Percentiles rank a stretch among this genome's conserved stretches.
phyloP scores from a whole-genome alignment of 2,113 vertebrate genomes.

The Anseranas semipalmata region DNA sequence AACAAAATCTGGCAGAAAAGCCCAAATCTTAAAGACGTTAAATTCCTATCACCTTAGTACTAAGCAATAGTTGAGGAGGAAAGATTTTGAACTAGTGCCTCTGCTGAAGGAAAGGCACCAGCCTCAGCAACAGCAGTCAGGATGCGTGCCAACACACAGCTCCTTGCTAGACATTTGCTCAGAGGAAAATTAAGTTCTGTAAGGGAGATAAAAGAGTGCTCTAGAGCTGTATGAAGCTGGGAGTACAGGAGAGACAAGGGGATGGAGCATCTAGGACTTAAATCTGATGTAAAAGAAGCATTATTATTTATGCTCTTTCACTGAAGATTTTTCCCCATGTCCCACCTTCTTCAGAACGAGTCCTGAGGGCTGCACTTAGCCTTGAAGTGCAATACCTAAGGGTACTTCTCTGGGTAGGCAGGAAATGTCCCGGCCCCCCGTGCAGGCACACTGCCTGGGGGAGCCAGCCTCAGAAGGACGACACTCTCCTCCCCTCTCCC shows the following conservation, averaged over 20 bases:
- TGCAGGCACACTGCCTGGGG: neutral
- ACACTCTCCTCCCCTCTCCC: neutral
- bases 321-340: neutral
- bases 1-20: constrained; percentile 35
- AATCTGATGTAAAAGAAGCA: neutral
- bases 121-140: neutral
- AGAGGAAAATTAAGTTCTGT: neutral
- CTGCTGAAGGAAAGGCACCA: neutral
- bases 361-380: neutral
- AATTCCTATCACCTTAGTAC: neutral
- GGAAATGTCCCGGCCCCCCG: neutral
- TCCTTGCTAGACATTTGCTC: neutral
- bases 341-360: neutral
- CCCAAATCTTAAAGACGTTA: constrained; percentile 33
- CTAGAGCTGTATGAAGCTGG: neutral
- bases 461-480: neutral
- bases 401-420: neutral
- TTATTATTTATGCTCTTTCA: neutral
- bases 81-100: neutral
- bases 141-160: neutral
- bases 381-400: neutral
- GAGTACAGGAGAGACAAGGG: neutral
- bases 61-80: constrained; percentile 31
- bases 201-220: neutral
- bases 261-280: neutral